Percentiles rank a stretch among this genome's conserved stretches.
Conservation (phyloP, 2,113 vertebrate species). For the Siphamia tubifer region DNA sequence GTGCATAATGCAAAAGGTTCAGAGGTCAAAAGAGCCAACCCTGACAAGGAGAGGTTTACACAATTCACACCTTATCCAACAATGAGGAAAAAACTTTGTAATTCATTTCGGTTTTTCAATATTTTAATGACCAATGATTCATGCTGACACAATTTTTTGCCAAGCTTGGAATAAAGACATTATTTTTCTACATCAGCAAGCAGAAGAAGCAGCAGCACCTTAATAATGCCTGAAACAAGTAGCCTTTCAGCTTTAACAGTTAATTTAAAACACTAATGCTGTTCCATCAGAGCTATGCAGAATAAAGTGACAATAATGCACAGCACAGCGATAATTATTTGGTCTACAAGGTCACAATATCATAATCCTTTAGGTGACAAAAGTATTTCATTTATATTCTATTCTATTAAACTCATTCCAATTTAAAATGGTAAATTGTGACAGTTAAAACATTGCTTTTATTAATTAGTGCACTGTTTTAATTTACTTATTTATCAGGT, state of each 20-base stretch:
- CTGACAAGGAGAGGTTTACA: too few relatives aligned
- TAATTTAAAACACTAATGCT: conserved; percentile 5
- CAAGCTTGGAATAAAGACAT: not conserved
- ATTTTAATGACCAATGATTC: conserved; percentile 5
- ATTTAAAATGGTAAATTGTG: too few relatives aligned
- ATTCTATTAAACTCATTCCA: too few relatives aligned
- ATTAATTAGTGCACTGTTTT: too few relatives aligned
- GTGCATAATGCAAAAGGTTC: too few relatives aligned
- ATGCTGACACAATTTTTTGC: conserved; percentile 7
- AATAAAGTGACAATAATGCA: conserved; percentile 11
- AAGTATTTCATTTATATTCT: too few relatives aligned
- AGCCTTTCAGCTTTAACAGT: not conserved
- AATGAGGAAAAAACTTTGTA: not conserved
- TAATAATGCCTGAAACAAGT: not conserved
- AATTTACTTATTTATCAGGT: too few relatives aligned
- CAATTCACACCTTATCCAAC: not conserved
- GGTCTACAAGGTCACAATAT: not conserved
- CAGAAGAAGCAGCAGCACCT: conserved; percentile 10
- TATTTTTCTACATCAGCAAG: conserved; percentile 9
- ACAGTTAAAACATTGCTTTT: too few relatives aligned
- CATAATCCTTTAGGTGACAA: not conserved
- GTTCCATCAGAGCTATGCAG: conserved; percentile 2
- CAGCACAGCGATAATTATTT: conserved; percentile 6
- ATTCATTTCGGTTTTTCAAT: not conserved
- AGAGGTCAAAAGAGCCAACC: too few relatives aligned